These are phyloP conservation scores for Tiphia femorata DNA, from an alignment of 2,888 invertebrate species.

Conservation along the genomic window DNA sequence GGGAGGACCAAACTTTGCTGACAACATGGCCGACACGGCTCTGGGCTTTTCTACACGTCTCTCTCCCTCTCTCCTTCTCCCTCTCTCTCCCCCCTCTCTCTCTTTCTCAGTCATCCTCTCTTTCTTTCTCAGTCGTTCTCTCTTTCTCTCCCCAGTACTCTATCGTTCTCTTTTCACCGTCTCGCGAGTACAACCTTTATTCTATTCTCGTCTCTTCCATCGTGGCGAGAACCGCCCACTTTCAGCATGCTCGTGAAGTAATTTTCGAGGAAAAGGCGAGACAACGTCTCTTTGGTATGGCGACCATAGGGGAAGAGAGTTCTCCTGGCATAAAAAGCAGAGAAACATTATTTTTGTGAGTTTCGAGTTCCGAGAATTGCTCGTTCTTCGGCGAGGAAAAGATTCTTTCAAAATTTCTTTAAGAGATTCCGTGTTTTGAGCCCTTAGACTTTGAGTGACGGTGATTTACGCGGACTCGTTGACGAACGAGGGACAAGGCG, in stretches of 20 bases:
- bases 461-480: too few relatives aligned
- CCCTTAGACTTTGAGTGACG: too few relatives aligned
- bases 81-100: conserved; percentile 16
- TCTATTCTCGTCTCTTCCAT: conserved; percentile 41
- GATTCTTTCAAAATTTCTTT: too few relatives aligned
- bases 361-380: too few relatives aligned
- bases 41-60: conserved; percentile 45
- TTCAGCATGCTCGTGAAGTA: conserved; percentile 40
- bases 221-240: conserved; percentile 44
- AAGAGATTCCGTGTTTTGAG: too few relatives aligned
- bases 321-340: too few relatives aligned
- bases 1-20: conserved; percentile 52
- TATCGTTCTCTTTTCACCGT: conserved; percentile 40
- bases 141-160: too few relatives aligned
- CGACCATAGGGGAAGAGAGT: too few relatives aligned
- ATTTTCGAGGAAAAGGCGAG: conserved; percentile 33
- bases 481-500: too few relatives aligned
- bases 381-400: too few relatives aligned
- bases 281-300: not conserved
- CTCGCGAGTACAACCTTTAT: conserved; percentile 45
- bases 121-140: conserved; percentile 9
- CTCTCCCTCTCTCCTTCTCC: conserved; percentile 28
- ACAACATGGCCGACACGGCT: conserved; percentile 50
- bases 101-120: not conserved
- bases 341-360: too few relatives aligned